Evolutionary conservation across 2,113 vertebrate species (phyloP), one percentile per base, ranked within the genome.

Genomic region (Marmota flaviventris): DNA sequence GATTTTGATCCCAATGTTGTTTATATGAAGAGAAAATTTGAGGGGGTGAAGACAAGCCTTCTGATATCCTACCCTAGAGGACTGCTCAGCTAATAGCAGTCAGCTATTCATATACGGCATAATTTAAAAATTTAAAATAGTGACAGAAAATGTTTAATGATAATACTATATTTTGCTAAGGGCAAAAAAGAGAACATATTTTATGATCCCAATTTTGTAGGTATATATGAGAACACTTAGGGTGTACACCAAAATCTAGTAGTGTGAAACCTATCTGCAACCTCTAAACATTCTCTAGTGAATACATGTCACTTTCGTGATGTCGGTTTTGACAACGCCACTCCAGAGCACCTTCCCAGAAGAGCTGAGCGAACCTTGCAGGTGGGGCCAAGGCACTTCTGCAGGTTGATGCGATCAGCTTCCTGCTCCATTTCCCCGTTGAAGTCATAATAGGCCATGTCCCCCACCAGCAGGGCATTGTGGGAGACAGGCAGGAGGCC

Each of bases 371-470:
- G 76, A 93, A 99, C 99, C 99, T 99, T 99, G 98, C 99, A 99
- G 72, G 99, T 99, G 32, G 99, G 99, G 12, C 99, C 99, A 2
- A 99, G 99, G 96, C 99, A 99, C 98, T 99, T 99, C 98, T 99
- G 99, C 86, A 99, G 98, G 98, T 99, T 99, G 70, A 99, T 99
- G 48, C 99, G 97, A 88, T 99, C 99, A 0, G 99, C 99, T 98
- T 99, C 99, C 0, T 99, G 99, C 94, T 99, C 99, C 99, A 99
- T 99, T 86, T 99, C 98, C 0, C 99, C 99, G 0, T 98, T 99
- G 97, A 99, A 99, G 85, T 99, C 99, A 0, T 99, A 99, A 95
- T 99, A 99, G 32, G 99, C 99, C 63, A 99, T 98, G 0, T 99
- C 99, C 0, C 99, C 99, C 77, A 99, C 99, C 95, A 99, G 99